Base-by-base conservation (phyloP, 1,140 invertebrate species). In the Nymphalis io region DNA sequence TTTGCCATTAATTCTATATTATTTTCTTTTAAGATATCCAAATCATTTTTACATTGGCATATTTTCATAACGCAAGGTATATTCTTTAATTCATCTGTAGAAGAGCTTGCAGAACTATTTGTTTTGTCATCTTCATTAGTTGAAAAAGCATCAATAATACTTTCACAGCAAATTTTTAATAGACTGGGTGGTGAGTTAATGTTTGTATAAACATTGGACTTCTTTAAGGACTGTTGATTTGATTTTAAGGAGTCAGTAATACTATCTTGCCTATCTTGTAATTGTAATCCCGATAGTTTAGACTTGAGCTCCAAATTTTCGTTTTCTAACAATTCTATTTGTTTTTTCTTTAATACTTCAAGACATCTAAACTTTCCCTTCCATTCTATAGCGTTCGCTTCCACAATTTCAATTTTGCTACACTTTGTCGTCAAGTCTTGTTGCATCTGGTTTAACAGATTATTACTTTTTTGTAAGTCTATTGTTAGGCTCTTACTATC, bases 101-200 rank as follows among this genome's bases (percentile, higher is more conserved):
- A 68, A 18, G 75, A 79, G 68, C 60, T 80, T 33, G 65, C 38
- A 11, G 63, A 53, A 59, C 58, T 80, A 53, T 70, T 46, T 11
- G 71, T 77, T 23, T 72, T 72, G 60, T 79, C 70, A 18, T 72
- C 74, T 63, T 80, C 74, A 21, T 63, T 74, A 5, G 68, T 66
- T 53, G 86, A 75, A 67, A 89, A 79, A 46, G 46, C 48, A 33
- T 88, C 81, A 53, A 83, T 65, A 61, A 91, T 82, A 72, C 58
- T 87, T 55, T 84, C 85, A 57, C 84, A 88, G 70, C 85, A 88
- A 53, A 90, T 83, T 13, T 83, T 88, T n/a, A 84, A 58, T 11
- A 91, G 76, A 66, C 86, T 91, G 23, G 79, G 82, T 20, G 87
- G 86, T n/a, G 77, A 80, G 21, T 75, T 75, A 13, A 61, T 42